Evolutionary conservation across 2,888 invertebrate genomes (phyloP).

Genomic region (Glaucopsyche alexis): DNA sequence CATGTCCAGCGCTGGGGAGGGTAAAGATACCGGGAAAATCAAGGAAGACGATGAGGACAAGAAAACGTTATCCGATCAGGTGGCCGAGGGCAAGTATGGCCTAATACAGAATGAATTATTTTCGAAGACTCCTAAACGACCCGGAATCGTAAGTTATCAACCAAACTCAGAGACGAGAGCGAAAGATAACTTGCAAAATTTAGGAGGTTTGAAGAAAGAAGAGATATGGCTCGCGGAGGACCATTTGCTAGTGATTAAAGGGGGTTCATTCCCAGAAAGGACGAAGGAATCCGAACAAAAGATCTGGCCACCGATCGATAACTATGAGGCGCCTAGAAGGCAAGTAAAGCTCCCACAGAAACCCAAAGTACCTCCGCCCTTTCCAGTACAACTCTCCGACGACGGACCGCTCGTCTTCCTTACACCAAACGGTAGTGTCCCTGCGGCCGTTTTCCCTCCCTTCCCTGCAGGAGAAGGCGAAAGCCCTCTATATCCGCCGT

Average conservation of each 20-base stretch:
- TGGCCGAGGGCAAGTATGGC: conserved; percentile 94
- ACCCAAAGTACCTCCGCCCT: conserved; percentile 94
- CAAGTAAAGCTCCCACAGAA: conserved; percentile 91
- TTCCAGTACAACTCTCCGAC: conserved; percentile 93
- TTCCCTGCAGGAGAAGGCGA: conserved; percentile 82
- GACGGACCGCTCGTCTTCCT: conserved; percentile 93
- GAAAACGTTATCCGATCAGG: conserved; percentile 93
- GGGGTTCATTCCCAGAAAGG: conserved; percentile 84
- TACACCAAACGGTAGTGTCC: conserved; percentile 87
- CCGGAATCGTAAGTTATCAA: conserved; percentile 90
- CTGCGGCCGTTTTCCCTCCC: conserved; percentile 84
- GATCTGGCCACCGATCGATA: conserved; percentile 90
- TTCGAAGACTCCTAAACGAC: conserved; percentile 84
- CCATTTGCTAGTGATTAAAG: conserved; percentile 89
- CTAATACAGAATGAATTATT: conserved; percentile 92
- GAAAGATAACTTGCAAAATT: conserved; percentile 87
- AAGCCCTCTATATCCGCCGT: conserved; percentile 75
- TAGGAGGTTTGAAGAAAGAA: conserved; percentile 90
- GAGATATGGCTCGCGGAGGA: conserved; percentile 96
- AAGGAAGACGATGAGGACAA: conserved; percentile 84
- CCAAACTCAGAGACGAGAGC: conserved; percentile 88
- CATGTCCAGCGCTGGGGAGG: conserved; percentile 85
- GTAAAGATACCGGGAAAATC: conserved; percentile 76
- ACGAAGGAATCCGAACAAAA: conserved; percentile 67
- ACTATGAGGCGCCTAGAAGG: conserved; percentile 89